Base-by-base conservation (phyloP, 1,140 invertebrate genomes). In the Aphis gossypii region DNA sequence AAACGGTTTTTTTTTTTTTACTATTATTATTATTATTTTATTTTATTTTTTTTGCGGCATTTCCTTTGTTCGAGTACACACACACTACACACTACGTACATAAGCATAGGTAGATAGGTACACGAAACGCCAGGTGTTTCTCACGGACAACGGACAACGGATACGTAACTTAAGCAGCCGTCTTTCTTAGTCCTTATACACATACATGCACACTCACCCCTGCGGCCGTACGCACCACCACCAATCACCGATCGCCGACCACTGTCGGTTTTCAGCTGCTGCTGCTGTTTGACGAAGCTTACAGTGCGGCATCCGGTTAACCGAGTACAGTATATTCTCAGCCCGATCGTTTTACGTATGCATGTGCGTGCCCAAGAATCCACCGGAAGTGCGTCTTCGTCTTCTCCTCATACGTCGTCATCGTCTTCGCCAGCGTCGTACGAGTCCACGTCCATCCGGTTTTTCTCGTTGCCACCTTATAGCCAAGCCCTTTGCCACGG, bases 1-100 rank as follows among this genome's bases (percentile, higher is more conserved):
- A 93, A 93, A 93, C 92, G 92, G 92, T 93, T 93, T 90, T 93
- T 93, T 90, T 54, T 38, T 54, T 38, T 38, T 54, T 89, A 89
- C 54, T 89, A 56, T 89, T 54, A 89, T 89, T 87, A 38, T 82
- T 82, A 89, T 90, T 56, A 90, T 90, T 90, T 11, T 90, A 51
- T 25, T 90, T 23, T 90, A 41, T 60, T 90, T 68, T 46, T 92
- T 93, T 93, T 93, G 92, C 92, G 92, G 92, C 92, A 93, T 93
- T 93, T 93, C 92, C 92, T 93, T 93, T 93, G 92, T 93, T 93
- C 46, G 48, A 38, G 60, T 68, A 68, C 30, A 68, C 60, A 68
- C 60, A 76, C 30, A 76, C 30, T 60, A 76, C 18, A n/a, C 18
- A 76, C 4, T 76, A 76, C 60, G n/a, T 18, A 76, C 60, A 76